Evolutionary conservation across 2,888 invertebrate genomes (phyloP).

Genomic region (Macrophya alboannulata): DNA sequence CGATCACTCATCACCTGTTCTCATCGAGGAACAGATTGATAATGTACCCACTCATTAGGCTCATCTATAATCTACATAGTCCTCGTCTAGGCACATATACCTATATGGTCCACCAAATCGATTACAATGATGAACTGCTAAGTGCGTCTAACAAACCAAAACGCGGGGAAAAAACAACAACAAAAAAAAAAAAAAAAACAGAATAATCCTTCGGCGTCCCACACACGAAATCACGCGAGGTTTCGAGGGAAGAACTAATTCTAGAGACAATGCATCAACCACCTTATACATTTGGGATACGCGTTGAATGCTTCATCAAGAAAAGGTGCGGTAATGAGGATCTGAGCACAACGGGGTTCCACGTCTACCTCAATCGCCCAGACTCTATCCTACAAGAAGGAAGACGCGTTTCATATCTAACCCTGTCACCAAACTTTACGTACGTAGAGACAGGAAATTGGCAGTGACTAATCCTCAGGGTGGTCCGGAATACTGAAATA

Average conservation of each 20-base stretch:
- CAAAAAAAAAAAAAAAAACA: not conserved
- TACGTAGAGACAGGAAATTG: conserved; percentile 4
- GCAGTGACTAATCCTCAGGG: not conserved
- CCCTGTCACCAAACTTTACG: not conserved
- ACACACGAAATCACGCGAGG: conserved; percentile 54
- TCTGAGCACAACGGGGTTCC: conserved; percentile 49
- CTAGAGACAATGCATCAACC: conserved; percentile 72
- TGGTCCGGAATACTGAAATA: not conserved
- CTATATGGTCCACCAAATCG: conserved; percentile 64
- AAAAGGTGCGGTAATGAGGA: conserved; percentile 66
- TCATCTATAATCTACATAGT: conserved; percentile 64
- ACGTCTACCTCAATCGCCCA: conserved; percentile 40
- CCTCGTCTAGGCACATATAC: not conserved
- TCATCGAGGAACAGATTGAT: conserved; percentile 73
- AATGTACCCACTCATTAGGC: conserved; percentile 75
- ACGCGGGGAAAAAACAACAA: not conserved
- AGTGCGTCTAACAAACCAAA: conserved; percentile 40
- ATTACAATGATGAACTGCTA: conserved; percentile 75
- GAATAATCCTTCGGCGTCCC: conserved; percentile 29
- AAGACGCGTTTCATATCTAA: not conserved
- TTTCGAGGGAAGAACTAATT: conserved; percentile 66
- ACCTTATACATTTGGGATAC: conserved; percentile 59
- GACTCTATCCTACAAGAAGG: not conserved
- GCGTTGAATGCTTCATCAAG: conserved; percentile 70
- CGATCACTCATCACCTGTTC: conserved; percentile 59